Evolutionary conservation across 2,797 vertebrate species (phyloP).

Genomic region (Enteromius viviparus): DNA sequence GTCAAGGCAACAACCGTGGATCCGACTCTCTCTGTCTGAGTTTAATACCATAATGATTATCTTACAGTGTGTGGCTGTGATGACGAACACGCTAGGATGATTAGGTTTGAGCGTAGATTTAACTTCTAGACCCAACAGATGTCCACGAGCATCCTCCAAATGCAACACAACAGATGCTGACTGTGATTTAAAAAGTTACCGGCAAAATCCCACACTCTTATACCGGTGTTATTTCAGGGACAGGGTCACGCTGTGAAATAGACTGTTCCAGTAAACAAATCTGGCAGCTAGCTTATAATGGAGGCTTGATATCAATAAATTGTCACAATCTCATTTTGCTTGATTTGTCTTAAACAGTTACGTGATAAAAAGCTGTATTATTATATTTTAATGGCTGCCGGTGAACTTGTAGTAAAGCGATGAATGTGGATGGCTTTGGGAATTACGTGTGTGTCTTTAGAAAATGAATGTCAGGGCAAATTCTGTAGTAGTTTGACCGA

Average conservation of each 20-base stretch:
- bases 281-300: conserved; percentile 7
- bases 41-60: conserved; percentile 61
- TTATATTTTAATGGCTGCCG: conserved; percentile 14
- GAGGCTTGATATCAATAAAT: not conserved
- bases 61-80: conserved; percentile 45
- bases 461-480: conserved; percentile 48
- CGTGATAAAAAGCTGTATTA: conserved; percentile 1
- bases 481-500: conserved; percentile 34
- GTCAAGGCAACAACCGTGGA: conserved; percentile 36
- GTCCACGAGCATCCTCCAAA: conserved; percentile 67
- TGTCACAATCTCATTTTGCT: conserved; percentile 7
- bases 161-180: conserved; percentile 75
- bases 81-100: conserved; percentile 43
- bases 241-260: conserved; percentile 15
- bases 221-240: conserved; percentile 22
- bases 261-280: conserved; percentile 22
- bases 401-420: not conserved
- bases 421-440: conserved; percentile 6
- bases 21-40: conserved; percentile 49
- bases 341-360: conserved; percentile 17
- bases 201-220: conserved; percentile 47
- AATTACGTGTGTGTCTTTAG: not conserved
- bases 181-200: conserved; percentile 74
- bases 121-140: conserved; percentile 69
- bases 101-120: conserved; percentile 57